A percentile compares a stretch with the other conserved stretches of the same genome.
Evolutionary conservation across 2,888 invertebrate genomes (phyloP).

Genomic region (Phengaris alcon): DNA sequence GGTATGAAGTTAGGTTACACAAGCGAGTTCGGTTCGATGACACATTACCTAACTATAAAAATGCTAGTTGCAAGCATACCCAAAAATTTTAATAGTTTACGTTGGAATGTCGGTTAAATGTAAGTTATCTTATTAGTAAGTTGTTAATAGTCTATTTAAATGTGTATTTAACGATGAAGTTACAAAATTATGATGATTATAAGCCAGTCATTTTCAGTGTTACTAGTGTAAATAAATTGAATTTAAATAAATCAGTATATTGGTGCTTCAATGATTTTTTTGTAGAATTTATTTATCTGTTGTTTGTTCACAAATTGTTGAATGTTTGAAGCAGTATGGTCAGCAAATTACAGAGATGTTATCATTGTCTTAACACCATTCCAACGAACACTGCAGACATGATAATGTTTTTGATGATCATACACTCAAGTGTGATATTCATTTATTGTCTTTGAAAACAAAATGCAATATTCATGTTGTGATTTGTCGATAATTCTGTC

Average conservation of each 20-base stretch:
- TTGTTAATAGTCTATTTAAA: conserved; percentile 75
- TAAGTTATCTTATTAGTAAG: conserved; percentile 75
- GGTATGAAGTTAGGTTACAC: conserved; percentile 8
- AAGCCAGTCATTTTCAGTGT: conserved; percentile 42
- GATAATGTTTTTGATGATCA: conserved; percentile 7
- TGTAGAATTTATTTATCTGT: conserved; percentile 41
- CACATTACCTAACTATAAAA: background rate
- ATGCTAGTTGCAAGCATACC: background rate
- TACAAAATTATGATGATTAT: conserved; percentile 63
- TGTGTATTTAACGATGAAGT: conserved; percentile 67
- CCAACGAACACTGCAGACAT: background rate
- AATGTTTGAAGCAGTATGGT: conserved; percentile 41
- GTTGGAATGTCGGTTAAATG: conserved; percentile 51
- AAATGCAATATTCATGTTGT: background rate
- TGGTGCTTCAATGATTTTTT: conserved; percentile 50
- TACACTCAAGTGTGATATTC: conserved; percentile 35
- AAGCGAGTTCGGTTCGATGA: background rate
- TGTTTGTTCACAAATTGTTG: conserved; percentile 61
- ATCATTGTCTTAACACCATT: conserved; percentile 11
- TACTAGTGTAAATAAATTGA: conserved; percentile 45
- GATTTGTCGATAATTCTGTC: background rate
- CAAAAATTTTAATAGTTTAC: background rate
- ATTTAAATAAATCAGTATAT: conserved; percentile 70
- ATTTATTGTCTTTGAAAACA: conserved; percentile 25
- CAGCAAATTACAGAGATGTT: background rate